Conservation (phyloP, 2,888 invertebrate genomes). For the Parnassius apollo region DNA sequence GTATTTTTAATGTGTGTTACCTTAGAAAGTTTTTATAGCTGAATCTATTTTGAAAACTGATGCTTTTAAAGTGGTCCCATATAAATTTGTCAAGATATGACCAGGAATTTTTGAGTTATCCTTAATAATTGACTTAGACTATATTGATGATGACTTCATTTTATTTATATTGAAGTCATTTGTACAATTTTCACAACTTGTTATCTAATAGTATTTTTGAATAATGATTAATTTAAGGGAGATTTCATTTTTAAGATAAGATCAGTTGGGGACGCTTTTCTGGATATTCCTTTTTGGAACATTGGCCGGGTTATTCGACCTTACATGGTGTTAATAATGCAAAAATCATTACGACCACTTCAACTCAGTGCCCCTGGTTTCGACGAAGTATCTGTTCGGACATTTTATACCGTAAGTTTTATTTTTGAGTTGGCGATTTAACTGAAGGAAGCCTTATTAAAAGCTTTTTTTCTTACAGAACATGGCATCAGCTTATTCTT, state of each 20-base stretch:
- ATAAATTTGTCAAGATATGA: too few species aligned
- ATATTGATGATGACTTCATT: too few species aligned
- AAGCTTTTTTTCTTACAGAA: conserved; percentile 47
- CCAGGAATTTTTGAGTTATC: too few species aligned
- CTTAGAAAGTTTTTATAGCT: too few species aligned
- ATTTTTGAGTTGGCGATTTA: not conserved
- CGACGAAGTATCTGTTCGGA: conserved; percentile 55
- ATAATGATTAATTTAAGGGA: too few species aligned
- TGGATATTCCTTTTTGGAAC: conserved; percentile 58
- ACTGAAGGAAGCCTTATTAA: not conserved
- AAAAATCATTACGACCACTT: conserved; percentile 50
- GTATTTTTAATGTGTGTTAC: too few species aligned
- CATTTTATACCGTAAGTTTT: conserved; percentile 56
- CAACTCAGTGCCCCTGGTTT: conserved; percentile 56
- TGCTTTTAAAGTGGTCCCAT: too few species aligned
- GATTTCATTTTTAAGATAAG: conserved; percentile 36
- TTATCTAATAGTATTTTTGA: too few species aligned
- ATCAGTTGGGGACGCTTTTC: conserved; percentile 55
- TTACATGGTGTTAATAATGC: conserved; percentile 62
- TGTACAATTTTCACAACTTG: too few species aligned
- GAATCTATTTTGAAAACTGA: too few species aligned
- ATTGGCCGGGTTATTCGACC: conserved; percentile 50
- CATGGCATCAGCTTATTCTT: conserved; percentile 56
- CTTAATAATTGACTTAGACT: too few species aligned
- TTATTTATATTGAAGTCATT: too few species aligned